phyloP scores from a whole-genome alignment of 1,140 invertebrate species.

The Neodiprion fabricii region DNA sequence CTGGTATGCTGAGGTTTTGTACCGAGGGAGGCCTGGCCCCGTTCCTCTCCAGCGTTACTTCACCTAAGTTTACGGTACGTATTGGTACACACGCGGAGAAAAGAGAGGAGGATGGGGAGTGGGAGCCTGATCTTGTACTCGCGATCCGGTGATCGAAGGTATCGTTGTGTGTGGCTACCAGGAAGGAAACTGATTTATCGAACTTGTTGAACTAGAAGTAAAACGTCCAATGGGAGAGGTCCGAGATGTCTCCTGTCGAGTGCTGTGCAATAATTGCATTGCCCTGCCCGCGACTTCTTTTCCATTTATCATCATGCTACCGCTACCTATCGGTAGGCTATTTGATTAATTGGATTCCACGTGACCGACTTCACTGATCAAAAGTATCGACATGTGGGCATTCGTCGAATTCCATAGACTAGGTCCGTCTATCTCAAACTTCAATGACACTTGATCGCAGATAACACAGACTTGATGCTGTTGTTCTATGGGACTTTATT shows the following conservation, averaged over 20 bases:
- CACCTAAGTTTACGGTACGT: background rate
- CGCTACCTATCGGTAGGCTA: background rate
- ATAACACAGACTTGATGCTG: background rate
- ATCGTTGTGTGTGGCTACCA: background rate
- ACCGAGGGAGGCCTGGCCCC: background rate
- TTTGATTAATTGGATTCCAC: constrained; percentile 5
- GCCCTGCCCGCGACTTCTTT: background rate
- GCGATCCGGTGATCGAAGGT: constrained; percentile 1
- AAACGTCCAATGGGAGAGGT: background rate
- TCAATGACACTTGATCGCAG: background rate
- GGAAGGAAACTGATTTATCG: constrained; percentile 7
- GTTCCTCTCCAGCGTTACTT: background rate
- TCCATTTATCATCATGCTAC: constrained; percentile 3
- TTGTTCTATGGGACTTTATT: no score
- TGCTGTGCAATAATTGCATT: constrained; percentile 3
- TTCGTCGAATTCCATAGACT: background rate
- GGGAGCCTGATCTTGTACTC: background rate
- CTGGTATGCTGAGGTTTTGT: constrained; percentile 1
- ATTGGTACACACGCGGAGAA: background rate
- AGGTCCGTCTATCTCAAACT: background rate
- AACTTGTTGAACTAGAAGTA: constrained; percentile 7
- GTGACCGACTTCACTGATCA: constrained; percentile 1
- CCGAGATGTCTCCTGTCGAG: background rate
- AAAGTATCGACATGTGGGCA: background rate
- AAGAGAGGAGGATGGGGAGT: background rate